These are phyloP conservation scores for Saccopteryx leptura DNA, from an alignment of 2,113 vertebrate genomes.

Conservation along the genomic window DNA sequence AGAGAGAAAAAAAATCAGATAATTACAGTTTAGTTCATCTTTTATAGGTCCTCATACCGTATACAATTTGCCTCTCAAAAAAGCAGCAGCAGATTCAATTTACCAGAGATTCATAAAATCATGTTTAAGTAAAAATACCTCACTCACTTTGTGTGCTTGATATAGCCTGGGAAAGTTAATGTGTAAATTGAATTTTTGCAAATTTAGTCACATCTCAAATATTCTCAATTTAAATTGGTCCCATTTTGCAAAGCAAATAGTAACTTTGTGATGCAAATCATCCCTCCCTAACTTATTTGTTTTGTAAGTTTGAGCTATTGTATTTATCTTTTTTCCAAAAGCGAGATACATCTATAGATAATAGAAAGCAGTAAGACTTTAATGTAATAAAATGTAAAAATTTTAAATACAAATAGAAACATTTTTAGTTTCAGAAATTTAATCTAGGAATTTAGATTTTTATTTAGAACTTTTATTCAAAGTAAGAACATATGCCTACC, in stretches of 20 bases:
- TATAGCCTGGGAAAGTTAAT: constrained; percentile 39
- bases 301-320: constrained; percentile 63
- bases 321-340: constrained; percentile 51
- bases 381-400: constrained; percentile 36
- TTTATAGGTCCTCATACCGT: background rate
- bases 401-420: constrained; percentile 57
- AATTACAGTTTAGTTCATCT: constrained; percentile 50
- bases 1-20: constrained; percentile 33
- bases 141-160: constrained; percentile 1
- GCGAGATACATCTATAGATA: constrained; percentile 19
- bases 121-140: background rate
- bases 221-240: constrained; percentile 58
- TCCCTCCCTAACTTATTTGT: constrained; percentile 74
- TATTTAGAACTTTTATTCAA: constrained; percentile 1
- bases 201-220: constrained; percentile 61
- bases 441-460: background rate
- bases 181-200: constrained; percentile 49
- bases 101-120: background rate
- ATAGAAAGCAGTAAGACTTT: background rate
- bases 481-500: background rate
- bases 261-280: constrained; percentile 74
- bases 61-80: constrained; percentile 27
- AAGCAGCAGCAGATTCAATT: constrained; percentile 22
- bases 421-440: constrained; percentile 47
- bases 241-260: constrained; percentile 79